Conservation (phyloP, 2,113 vertebrate genomes). For the Crotophaga sulcirostris region DNA sequence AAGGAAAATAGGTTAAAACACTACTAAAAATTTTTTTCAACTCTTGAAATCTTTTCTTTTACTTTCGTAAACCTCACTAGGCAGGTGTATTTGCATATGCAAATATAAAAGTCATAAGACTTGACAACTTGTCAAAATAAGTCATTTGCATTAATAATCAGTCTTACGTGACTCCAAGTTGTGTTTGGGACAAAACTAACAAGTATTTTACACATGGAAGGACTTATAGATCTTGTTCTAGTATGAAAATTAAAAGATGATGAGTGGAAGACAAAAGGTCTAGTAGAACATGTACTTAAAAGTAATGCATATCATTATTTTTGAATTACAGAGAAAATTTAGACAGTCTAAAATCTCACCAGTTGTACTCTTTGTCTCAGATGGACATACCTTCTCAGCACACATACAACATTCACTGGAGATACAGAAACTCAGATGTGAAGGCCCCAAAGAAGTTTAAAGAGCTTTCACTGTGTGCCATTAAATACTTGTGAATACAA, state of each 20-base stretch:
- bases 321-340: neutral
- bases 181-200: neutral
- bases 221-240: neutral
- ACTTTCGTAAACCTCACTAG: neutral
- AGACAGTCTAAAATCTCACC: neutral
- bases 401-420: neutral
- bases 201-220: neutral
- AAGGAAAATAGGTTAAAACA: neutral
- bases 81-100: neutral
- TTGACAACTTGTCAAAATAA: neutral
- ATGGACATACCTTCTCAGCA: neutral
- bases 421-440: neutral
- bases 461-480: neutral
- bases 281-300: neutral
- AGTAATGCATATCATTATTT: neutral
- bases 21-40: neutral
- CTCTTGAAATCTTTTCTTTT: neutral
- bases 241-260: neutral
- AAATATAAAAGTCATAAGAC: neutral
- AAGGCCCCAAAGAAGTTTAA: neutral
- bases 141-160: neutral
- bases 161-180: neutral
- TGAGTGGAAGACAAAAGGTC: neutral
- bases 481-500: neutral
- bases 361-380: neutral